These are phyloP conservation scores for Danio albolineatus DNA, from an alignment of 2,797 vertebrate species.

Conservation along the genomic window DNA sequence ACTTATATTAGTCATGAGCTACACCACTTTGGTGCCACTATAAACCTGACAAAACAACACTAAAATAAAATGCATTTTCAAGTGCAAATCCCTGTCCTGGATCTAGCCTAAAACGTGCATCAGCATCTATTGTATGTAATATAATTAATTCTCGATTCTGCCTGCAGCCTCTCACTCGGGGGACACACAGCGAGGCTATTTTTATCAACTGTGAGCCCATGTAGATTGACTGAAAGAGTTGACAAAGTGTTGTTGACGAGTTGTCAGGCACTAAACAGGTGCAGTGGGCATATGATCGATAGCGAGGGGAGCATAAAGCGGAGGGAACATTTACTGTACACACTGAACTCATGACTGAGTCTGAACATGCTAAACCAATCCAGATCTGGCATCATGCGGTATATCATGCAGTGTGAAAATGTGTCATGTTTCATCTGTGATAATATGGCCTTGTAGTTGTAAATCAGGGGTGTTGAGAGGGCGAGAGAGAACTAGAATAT, in stretches of 20 bases:
- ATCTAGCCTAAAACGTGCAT: not conserved
- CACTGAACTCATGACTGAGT: slow-evolving; percentile 31
- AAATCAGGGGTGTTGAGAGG: slow-evolving; percentile 6
- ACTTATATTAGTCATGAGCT: not conserved
- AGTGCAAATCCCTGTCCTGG: not conserved
- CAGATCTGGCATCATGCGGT: slow-evolving; percentile 23
- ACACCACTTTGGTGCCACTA: not conserved
- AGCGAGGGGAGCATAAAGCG: slow-evolving; percentile 3
- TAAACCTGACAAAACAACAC: not conserved
- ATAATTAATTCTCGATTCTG: slow-evolving; percentile 24
- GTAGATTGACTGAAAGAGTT: slow-evolving; percentile 35
- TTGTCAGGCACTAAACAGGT: slow-evolving; percentile 37
- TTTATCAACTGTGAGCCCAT: slow-evolving; percentile 40
- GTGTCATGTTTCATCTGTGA: slow-evolving; percentile 23
- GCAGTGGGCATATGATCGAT: slow-evolving; percentile 15
- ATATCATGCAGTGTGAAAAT: slow-evolving; percentile 21
- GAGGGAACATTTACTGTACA: slow-evolving; percentile 45
- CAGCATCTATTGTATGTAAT: slow-evolving; percentile 25
- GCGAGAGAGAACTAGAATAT: not conserved
- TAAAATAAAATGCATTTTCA: not conserved
- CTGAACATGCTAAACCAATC: slow-evolving; percentile 28
- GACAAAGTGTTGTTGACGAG: slow-evolving; percentile 43
- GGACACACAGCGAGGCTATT: slow-evolving; percentile 25
- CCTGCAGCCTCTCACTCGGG: slow-evolving; percentile 10
- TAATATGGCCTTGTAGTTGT: slow-evolving; percentile 28